Percentiles rank a stretch among this genome's conserved stretches.
phyloP scores from a whole-genome alignment of 2,888 invertebrate species.

The Mongoloraphidia duomilia region DNA sequence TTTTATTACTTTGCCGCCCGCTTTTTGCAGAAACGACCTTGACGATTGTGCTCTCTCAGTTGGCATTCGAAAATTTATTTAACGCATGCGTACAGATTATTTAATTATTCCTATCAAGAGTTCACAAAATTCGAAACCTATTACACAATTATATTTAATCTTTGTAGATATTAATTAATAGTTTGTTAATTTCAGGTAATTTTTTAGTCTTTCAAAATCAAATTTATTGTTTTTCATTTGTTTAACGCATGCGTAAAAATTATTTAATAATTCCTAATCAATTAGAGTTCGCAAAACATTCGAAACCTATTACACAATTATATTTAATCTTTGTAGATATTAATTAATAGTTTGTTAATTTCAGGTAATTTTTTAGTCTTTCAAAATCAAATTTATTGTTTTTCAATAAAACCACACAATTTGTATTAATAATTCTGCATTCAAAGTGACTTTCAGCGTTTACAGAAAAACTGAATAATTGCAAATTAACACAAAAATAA shows the following conservation, averaged over 20 bases:
- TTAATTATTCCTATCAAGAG: neutral
- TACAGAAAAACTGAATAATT: too few relatives aligned
- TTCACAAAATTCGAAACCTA: neutral
- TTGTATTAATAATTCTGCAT: too few relatives aligned
- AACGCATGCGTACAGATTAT: neutral
- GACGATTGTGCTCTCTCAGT: conserved; percentile 5
- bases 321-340: neutral
- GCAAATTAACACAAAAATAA: too few relatives aligned
- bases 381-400: too few relatives aligned
- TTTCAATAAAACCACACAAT: too few relatives aligned
- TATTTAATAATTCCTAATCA: neutral
- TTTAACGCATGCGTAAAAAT: neutral
- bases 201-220: too few relatives aligned
- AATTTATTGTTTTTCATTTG: neutral
- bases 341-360: too few relatives aligned
- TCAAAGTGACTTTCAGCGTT: too few relatives aligned
- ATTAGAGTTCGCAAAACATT: too few relatives aligned
- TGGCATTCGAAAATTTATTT: neutral
- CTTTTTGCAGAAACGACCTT: conserved; percentile 31
- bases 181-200: too few relatives aligned
- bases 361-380: too few relatives aligned
- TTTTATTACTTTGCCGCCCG: conserved; percentile 30
- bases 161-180: too few relatives aligned
- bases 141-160: neutral
- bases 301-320: neutral